These are phyloP conservation scores for Bactericera cockerelli DNA, from an alignment of 1,140 invertebrate species.

Conservation along the genomic window DNA sequence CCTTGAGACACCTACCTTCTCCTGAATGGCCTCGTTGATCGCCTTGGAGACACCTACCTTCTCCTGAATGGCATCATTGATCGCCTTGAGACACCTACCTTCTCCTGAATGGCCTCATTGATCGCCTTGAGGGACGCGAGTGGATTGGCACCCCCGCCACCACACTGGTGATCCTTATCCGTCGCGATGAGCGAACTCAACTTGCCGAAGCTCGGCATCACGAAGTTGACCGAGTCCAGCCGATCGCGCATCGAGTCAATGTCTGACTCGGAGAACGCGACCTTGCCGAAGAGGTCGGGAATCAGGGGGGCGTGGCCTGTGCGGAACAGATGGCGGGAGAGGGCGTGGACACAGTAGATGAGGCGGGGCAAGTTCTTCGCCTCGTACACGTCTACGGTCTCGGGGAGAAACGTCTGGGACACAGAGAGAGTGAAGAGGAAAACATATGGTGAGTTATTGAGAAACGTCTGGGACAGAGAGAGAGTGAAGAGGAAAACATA, in stretches of 20 bases:
- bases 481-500: too few relatives aligned
- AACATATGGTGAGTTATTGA: not conserved
- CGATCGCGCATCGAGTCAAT: slow-evolving; percentile 52
- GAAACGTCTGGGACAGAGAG: too few relatives aligned
- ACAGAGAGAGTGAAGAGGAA: too few relatives aligned
- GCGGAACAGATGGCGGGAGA: slow-evolving; percentile 56
- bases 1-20: too few relatives aligned
- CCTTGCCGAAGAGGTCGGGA: slow-evolving; percentile 62
- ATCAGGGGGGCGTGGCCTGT: slow-evolving; percentile 58
- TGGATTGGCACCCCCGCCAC: too few relatives aligned
- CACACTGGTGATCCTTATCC: too few relatives aligned
- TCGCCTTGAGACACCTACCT: not conserved
- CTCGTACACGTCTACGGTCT: slow-evolving; percentile 75
- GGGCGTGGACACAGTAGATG: slow-evolving; percentile 68
- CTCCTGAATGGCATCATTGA: not conserved
- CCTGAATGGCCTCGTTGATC: too few relatives aligned
- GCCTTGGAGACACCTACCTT: not conserved
- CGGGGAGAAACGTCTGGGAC: slow-evolving; percentile 64
- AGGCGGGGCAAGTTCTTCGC: slow-evolving; percentile 69
- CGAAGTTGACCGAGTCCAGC: slow-evolving; percentile 52
- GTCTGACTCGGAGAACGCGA: slow-evolving; percentile 52
- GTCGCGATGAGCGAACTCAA: too few relatives aligned
- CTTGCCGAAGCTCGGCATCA: slow-evolving; percentile 62
- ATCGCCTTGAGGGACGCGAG: not conserved
- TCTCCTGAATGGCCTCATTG: not conserved